A percentile compares a stretch with the other conserved stretches of the same genome.
These are phyloP conservation scores for Tapera naevia DNA, from an alignment of 2,797 vertebrate genomes.

Conservation along the genomic window DNA sequence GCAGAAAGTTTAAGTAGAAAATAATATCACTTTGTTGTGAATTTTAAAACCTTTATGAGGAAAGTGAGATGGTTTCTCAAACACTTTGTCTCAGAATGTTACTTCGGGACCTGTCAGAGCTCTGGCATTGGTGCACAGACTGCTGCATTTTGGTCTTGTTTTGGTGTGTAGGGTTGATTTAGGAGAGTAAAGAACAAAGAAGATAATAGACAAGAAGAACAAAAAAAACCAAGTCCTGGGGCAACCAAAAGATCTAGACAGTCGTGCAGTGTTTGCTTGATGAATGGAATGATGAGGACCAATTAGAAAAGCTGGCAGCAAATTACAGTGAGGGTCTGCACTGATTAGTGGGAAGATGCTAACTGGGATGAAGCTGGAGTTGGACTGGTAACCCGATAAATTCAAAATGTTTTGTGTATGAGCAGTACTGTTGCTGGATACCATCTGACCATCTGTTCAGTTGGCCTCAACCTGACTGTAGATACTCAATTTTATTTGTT, in stretches of 20 bases:
- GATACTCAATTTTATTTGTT: conserved; percentile 33
- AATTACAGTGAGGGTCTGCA: not conserved
- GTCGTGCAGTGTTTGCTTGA: fast-evolving
- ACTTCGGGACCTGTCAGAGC: not conserved
- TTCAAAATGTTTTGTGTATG: not conserved
- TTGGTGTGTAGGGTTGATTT: not conserved
- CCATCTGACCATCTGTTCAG: conserved; percentile 35
- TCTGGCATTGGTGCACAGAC: not conserved
- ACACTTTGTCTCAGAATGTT: not conserved
- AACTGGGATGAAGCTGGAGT: not conserved
- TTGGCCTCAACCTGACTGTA: not conserved
- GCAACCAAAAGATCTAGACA: not conserved
- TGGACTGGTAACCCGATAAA: not conserved
- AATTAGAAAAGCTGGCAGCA: not conserved
- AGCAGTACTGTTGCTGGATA: not conserved
- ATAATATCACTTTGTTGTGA: not conserved
- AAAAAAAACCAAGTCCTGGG: not conserved
- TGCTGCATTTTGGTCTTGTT: not conserved
- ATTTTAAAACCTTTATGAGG: not conserved
- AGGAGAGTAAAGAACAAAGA: not conserved
- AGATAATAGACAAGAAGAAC: not conserved
- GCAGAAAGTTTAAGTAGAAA: not conserved
- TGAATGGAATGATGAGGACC: not conserved
- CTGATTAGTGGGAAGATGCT: not conserved
- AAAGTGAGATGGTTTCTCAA: not conserved